Evolutionary conservation across 2,113 vertebrate genomes (phyloP), one percentile per base, ranked within the genome.

Genomic region (Ammodytes marinus): DNA sequence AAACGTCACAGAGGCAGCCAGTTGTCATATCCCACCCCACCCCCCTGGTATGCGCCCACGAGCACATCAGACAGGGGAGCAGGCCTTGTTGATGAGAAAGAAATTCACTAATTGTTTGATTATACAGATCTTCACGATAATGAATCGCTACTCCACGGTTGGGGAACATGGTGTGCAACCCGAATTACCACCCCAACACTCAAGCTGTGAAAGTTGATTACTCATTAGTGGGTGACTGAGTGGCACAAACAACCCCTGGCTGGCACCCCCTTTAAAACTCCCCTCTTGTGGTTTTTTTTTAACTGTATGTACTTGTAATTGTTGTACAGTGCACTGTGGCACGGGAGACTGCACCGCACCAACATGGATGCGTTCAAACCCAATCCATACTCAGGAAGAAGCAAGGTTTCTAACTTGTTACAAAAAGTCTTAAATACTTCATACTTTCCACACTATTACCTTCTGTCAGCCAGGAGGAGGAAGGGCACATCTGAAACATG

Each of bases 171-270:
- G 97, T 95, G 96, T 95, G 97, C 96, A 96, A 96, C 89, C 96
- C 94, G 96, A 98, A 99, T 99, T 99, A 99, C 97, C 97, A 97
- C 95, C 97, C 96, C 94, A 96, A 97, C 96, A 96, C 96, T 98
- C 98, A 98, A 90, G 97, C 98, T 99, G 97, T 97, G 97, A 99
- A 97, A 99, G 97, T 96, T 99, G 97, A 99, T 99, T 98, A 99
- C 97, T 99, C 97, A 99, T 99, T 99, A 99, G 96, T 93, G 95
- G 96, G 96, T 97, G 97, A 96, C 96, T 97, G 96, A 99, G 97
- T 96, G 96, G 96, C 97, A 96, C 96, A 96, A 97, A 97, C 96
- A 97, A 91, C 92, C 87, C 86, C 27, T 27, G 27, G 27, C 27
- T 67, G 79, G 83, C 87, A 80, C 74, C 85, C 78, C 74, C 64